Base-by-base conservation (phyloP, 2,113 vertebrate species). In the Brachyistius frenatus region DNA sequence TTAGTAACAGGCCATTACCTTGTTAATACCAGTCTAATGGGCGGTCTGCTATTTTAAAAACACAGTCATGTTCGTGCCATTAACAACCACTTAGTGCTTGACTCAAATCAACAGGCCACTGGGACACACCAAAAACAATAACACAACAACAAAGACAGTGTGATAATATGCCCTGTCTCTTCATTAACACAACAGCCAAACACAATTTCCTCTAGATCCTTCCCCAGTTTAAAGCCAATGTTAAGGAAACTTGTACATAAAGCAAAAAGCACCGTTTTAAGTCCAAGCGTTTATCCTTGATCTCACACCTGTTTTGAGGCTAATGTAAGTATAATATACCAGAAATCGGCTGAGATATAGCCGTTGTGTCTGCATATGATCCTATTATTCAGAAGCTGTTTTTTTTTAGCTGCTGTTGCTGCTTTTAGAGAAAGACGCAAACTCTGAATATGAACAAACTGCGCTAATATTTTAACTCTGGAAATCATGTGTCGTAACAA, bases 1-100 rank as follows among this genome's bases (percentile, higher is more conserved):
- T 96, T 95, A 95, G 95, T 92, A 95, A 95, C 94, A 95, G 94
- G 88, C 94, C 95, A 95, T 96, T 96, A 95, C 86, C 91, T 94
- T 85, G 90, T 92, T 95, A 96, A 96, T 96, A 94, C 94, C 80
- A 93, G 91, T 78, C 91, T 95, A 95, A 96, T 95, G 95, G 94
- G 91, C 83, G 89, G 92, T 90, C 92, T 91, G 93, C 95, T 95
- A 94, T 95, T 96, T 95, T 91, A 92, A 93, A 95, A 95, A 85
- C 91, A 89, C 88, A 62, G 84, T 86, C 90, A 81, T 92, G 94
- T 95, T 95, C 86, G 91, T 90, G 92, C 90, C 94, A 94, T 96
- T 96, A 95, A 76, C 6, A 94, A 86, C 88, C 81, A 91, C 94
- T 95, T 94, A 91, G 86, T 79, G 80, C 78, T 86, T 67, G 74